A percentile compares a stretch with the other conserved stretches of the same genome.
phyloP scores from a whole-genome alignment of 2,797 vertebrate genomes.

The Myotis daubentonii region DNA sequence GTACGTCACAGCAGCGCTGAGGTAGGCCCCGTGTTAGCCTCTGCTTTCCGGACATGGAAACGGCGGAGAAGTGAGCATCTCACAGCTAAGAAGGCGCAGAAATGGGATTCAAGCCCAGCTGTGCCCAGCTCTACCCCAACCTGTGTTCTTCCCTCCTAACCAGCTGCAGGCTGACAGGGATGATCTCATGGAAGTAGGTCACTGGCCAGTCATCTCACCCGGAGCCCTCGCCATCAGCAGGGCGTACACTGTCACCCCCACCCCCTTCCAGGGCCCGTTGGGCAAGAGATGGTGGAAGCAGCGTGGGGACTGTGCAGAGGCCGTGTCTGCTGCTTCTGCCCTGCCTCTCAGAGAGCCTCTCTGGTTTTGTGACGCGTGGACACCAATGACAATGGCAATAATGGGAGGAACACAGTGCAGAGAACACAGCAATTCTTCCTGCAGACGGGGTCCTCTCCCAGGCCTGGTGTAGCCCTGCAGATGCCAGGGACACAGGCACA shows the following conservation, averaged over 20 bases:
- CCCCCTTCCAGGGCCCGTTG: background rate
- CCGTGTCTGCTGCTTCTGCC: background rate
- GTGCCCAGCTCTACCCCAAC: background rate
- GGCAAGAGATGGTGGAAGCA: background rate
- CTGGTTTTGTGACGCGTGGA: accelerated
- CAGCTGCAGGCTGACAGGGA: background rate
- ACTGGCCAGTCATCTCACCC: too few species aligned
- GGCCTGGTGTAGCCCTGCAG: background rate
- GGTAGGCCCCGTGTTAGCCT: background rate
- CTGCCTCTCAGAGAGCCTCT: too few species aligned
- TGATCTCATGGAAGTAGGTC: background rate
- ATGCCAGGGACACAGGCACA: background rate
- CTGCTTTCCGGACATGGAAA: background rate
- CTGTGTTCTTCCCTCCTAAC: too few species aligned
- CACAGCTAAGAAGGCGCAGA: background rate
- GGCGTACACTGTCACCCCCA: accelerated
- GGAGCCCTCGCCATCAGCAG: background rate
- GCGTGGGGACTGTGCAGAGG: background rate
- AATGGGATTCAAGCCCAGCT: background rate
- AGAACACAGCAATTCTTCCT: background rate
- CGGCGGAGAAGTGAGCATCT: background rate
- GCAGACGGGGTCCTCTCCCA: background rate
- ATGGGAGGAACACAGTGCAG: background rate
- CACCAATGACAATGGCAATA: background rate
- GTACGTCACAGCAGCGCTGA: background rate